Evolutionary conservation across 2,113 vertebrate genomes (phyloP).

Genomic region (Pterocles orientalis): DNA sequence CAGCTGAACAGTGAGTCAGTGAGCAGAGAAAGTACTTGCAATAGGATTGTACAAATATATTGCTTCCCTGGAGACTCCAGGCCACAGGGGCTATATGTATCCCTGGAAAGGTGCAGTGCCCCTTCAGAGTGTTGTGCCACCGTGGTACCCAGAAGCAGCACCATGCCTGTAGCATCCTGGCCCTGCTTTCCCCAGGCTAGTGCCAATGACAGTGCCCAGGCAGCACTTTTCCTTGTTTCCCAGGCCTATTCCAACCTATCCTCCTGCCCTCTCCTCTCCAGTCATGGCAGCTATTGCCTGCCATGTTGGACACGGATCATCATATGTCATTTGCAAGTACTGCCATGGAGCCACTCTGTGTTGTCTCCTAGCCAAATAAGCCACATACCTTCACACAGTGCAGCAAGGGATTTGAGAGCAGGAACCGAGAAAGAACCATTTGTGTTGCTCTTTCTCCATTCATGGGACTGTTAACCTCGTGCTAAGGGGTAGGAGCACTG

Average conservation of each 20-base stretch:
- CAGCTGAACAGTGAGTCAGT: neutral
- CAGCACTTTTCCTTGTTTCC: neutral
- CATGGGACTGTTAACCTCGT: neutral
- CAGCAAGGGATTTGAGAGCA: neutral
- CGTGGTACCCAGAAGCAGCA: neutral
- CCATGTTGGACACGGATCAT: fast-evolving
- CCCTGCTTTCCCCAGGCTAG: neutral
- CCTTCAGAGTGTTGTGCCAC: neutral
- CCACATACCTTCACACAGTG: neutral
- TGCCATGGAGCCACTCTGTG: neutral
- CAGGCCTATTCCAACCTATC: neutral
- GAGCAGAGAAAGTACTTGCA: neutral
- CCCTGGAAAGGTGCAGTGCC: neutral
- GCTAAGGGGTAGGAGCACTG: neutral
- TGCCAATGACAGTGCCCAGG: neutral
- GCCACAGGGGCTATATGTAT: neutral
- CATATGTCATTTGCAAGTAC: neutral
- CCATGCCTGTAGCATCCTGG: neutral
- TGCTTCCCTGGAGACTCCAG: neutral
- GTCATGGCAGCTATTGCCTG: fast-evolving
- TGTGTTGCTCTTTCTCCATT: neutral
- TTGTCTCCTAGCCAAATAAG: neutral
- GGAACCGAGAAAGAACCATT: neutral
- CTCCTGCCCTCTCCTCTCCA: neutral
- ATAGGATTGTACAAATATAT: neutral